Evolutionary conservation across 2,113 vertebrate genomes (phyloP).

Genomic region (Corydoras sp.): DNA sequence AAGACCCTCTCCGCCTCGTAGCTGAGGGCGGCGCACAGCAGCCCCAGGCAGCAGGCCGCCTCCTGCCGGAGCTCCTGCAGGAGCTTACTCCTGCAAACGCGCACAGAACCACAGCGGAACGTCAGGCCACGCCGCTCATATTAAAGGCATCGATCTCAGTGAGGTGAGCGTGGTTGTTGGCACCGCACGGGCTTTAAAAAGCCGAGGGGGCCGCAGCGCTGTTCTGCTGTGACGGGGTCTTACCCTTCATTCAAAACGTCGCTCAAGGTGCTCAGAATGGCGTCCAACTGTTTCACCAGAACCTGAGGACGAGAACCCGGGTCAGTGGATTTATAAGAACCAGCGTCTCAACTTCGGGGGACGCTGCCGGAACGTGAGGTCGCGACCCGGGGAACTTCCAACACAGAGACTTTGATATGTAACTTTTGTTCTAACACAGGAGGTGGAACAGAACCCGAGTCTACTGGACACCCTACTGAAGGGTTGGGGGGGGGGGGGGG

Average conservation of each 20-base stretch:
- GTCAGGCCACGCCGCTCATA: too few species aligned
- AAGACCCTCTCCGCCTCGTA: conserved; percentile 97
- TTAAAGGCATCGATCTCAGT: too few species aligned
- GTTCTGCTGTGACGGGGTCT: conserved; percentile 19
- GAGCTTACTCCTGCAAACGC: conserved; percentile 84
- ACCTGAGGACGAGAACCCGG: conserved; percentile 62
- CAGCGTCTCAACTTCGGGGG: too few species aligned
- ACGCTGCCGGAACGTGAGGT: too few species aligned
- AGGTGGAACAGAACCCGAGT: too few species aligned
- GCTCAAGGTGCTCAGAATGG: conserved; percentile 89
- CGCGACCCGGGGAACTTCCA: too few species aligned
- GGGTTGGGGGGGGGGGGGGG: too few species aligned
- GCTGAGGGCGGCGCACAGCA: conserved; percentile 90
- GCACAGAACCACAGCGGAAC: neutral
- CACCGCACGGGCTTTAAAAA: neutral
- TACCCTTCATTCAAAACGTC: conserved; percentile 98
- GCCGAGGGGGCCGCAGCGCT: neutral
- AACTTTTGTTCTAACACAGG: too few species aligned
- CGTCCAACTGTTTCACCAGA: conserved; percentile 95
- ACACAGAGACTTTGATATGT: too few species aligned
- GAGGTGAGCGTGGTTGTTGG: neutral
- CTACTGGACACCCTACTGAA: too few species aligned
- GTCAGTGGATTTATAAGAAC: too few species aligned
- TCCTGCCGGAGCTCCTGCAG: conserved; percentile 95
- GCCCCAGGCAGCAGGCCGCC: conserved; percentile 88